Base-by-base conservation (phyloP, 2,113 vertebrate species). In the Osmerus eperlanus region DNA sequence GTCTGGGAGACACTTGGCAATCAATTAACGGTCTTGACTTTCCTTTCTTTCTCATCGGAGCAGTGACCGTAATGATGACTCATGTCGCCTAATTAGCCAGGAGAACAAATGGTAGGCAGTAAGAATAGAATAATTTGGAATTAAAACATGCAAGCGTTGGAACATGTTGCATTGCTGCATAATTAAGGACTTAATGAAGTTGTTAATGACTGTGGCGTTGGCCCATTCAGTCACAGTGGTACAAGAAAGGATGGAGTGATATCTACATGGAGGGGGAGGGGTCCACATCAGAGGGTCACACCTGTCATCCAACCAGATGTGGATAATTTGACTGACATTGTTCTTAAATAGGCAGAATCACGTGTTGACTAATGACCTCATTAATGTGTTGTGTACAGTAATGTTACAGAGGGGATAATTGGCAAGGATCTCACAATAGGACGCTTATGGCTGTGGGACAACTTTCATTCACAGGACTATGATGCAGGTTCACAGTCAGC, bases 171-270 rank as follows among this genome's bases (percentile, higher is more conserved):
- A 72, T 71, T 58, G 68, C 75, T 55, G 23, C 70, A 74, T 83
- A 78, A 88, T 88, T 86, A 86, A 72, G 59, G 58, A 79, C 73
- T 84, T 90, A 88, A 90, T 87, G 84, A 82, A 77, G 79, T 73
- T 51, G n/a, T 23, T 86, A 86, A 89, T 86, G 81, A 85, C 71
- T 69, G 51, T 28, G 67, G 52, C 41, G 67, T 70, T 76, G 72
- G 74, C 67, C 6, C 12, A 78, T 21, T 60, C 11, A 2, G 18
- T 60, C 58, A 60, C 58, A 23, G 21, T 19, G 19, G 75, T 76
- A 62, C 64, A 21, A 51, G 23, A 51, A 52, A 28, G 29, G 59
- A 21, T 32, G 53, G 18, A 18, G 51, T 61, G 67, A 53, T 41
- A 36, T 52, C 1, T 9, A 47, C 41, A 47, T 47, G 41, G 56